phyloP scores from a whole-genome alignment of 2,888 invertebrate species.

The Apantesis nais region DNA sequence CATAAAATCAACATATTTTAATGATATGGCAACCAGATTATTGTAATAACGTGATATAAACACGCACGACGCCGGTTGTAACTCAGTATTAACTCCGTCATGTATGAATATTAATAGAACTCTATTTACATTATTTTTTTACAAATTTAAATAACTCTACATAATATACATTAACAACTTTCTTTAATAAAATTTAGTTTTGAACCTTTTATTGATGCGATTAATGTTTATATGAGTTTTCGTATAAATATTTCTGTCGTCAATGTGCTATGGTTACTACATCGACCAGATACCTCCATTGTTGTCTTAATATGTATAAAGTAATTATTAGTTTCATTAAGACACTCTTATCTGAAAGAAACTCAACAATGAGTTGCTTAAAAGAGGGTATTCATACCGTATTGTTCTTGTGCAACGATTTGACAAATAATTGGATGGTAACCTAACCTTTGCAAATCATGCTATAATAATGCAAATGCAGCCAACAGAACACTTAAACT shows the following conservation, averaged over 20 bases:
- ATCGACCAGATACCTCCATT: conserved; percentile 45
- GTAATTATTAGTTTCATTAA: conserved; percentile 64
- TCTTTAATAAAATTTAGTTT: conserved; percentile 12
- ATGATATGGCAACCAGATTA: not conserved
- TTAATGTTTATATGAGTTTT: conserved; percentile 9
- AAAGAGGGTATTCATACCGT: conserved; percentile 41
- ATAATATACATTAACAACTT: conserved; percentile 16
- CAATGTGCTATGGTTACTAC: conserved; percentile 26
- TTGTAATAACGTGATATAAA: not conserved
- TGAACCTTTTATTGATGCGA: conserved; percentile 21
- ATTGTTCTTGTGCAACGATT: conserved; percentile 33
- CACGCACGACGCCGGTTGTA: conserved; percentile 8
- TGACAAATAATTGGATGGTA: conserved; percentile 18
- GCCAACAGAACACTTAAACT: conserved; percentile 17
- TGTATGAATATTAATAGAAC: conserved; percentile 35
- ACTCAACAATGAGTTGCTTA: conserved; percentile 56
- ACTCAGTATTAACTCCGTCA: conserved; percentile 23
- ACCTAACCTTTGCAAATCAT: conserved; percentile 22
- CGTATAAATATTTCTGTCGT: conserved; percentile 26
- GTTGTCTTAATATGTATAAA: conserved; percentile 50
- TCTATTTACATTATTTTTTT: conserved; percentile 22
- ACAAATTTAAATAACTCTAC: not conserved
- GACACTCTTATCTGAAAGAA: conserved; percentile 55
- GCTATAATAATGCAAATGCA: conserved; percentile 12
- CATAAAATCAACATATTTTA: not conserved